Evolutionary conservation across 2,113 vertebrate species (phyloP).

Genomic region (Dunckerocampus dactyliophorus): DNA sequence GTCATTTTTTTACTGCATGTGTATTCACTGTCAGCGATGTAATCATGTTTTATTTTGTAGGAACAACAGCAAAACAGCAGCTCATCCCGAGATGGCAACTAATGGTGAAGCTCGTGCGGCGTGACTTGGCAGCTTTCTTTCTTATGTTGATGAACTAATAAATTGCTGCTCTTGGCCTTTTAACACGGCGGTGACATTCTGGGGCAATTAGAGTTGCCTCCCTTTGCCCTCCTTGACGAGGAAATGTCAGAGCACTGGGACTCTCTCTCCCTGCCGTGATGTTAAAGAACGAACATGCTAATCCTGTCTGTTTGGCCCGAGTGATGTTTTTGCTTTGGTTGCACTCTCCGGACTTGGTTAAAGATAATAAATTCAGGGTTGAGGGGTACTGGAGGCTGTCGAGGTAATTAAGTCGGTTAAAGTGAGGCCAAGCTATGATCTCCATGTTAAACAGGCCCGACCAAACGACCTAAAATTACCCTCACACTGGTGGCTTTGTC

Average conservation of each 20-base stretch:
- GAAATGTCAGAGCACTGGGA: constrained; percentile 43
- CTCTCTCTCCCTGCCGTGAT: constrained; percentile 17
- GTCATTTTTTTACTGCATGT: no score
- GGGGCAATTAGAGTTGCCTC: constrained; percentile 68
- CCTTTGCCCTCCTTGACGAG: constrained; percentile 60
- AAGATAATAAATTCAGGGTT: constrained; percentile 69
- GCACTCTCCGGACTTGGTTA: constrained; percentile 58
- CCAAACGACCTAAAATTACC: constrained; percentile 59
- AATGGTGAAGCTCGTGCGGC: constrained; percentile 56
- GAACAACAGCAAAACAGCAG: no score
- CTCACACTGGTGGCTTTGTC: constrained; percentile 62
- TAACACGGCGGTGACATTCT: constrained; percentile 40
- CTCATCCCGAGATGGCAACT: constrained; percentile 33
- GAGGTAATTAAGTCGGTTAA: constrained; percentile 76
- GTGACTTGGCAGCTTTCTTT: constrained; percentile 58
- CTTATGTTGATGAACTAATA: constrained; percentile 65
- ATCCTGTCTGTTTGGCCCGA: constrained; percentile 60
- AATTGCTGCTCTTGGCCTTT: constrained; percentile 63
- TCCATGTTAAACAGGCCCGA: constrained; percentile 58
- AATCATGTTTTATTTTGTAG: no score
- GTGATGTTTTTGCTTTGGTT: constrained; percentile 68
- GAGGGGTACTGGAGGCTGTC: constrained; percentile 52
- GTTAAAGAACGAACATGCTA: constrained; percentile 50
- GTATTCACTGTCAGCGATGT: no score
- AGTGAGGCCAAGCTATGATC: constrained; percentile 65